These are phyloP conservation scores for Pachycephus smyrnensis DNA, from an alignment of 2,888 invertebrate species.

Conservation along the genomic window DNA sequence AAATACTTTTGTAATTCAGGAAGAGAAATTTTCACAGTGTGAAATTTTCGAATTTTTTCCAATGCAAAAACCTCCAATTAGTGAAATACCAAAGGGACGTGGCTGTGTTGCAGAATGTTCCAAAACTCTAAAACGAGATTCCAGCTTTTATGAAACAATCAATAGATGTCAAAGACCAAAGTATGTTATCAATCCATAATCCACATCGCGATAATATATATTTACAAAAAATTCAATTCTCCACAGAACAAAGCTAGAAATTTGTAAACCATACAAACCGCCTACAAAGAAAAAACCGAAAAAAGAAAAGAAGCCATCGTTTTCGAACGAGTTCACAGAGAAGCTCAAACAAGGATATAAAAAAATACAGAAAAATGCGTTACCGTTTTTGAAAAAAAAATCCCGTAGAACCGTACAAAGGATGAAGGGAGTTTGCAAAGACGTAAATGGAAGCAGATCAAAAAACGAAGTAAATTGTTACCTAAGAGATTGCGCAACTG, in stretches of 20 bases:
- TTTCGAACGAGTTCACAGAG: background rate
- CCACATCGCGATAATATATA: background rate
- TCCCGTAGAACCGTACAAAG: background rate
- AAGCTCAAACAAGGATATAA: background rate
- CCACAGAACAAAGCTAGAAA: background rate
- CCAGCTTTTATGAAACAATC: background rate
- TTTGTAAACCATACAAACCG: background rate
- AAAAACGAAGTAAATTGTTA: constrained; percentile 13
- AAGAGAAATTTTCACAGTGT: background rate
- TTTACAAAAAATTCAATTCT: background rate
- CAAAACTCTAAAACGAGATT: background rate
- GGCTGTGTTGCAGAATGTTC: background rate
- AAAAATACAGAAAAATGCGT: background rate
- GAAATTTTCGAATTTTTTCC: background rate
- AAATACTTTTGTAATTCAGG: background rate
- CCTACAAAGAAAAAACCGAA: background rate
- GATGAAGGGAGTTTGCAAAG: constrained; percentile 7
- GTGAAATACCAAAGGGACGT: background rate
- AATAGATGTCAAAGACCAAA: background rate
- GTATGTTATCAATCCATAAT: background rate
- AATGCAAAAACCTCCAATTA: background rate
- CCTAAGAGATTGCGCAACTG: constrained; percentile 21
- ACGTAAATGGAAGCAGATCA: constrained; percentile 7
- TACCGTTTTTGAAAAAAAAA: constrained; percentile 11
- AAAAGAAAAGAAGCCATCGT: constrained; percentile 1